Percentiles rank a stretch among this genome's conserved stretches.
These are phyloP conservation scores for Macroglossus sobrinus DNA, from an alignment of 2,113 vertebrate species.

Conservation along the genomic window DNA sequence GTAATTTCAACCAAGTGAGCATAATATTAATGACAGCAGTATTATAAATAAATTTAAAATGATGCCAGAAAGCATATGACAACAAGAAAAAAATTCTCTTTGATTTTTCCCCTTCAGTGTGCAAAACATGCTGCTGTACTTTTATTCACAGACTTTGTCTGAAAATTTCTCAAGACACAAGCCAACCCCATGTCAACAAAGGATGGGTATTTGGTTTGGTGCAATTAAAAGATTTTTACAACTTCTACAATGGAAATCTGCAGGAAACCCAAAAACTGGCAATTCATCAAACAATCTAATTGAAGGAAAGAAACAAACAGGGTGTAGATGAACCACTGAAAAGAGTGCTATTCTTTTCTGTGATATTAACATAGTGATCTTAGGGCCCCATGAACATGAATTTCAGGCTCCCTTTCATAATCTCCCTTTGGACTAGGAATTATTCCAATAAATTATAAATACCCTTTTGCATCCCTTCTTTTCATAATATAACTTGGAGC, in stretches of 20 bases:
- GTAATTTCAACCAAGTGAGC: constrained; percentile 65
- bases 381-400: background rate
- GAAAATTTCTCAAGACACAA: constrained; percentile 54
- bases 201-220: constrained; percentile 30
- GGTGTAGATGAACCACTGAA: background rate
- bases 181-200: constrained; percentile 49
- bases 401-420: constrained; percentile 39
- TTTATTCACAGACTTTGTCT: constrained; percentile 48
- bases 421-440: constrained; percentile 21
- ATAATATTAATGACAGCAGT: constrained; percentile 65
- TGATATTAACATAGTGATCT: background rate
- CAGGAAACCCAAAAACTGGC: constrained; percentile 49
- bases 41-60: constrained; percentile 69
- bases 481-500: constrained; percentile 26
- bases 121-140: constrained; percentile 32
- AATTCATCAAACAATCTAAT: constrained; percentile 11
- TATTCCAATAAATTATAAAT: constrained; percentile 3
- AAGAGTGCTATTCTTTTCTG: constrained; percentile 26
- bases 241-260: constrained; percentile 46
- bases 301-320: constrained; percentile 41
- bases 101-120: background rate
- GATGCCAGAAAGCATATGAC: constrained; percentile 55
- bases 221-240: constrained; percentile 54
- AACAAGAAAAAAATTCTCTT: constrained; percentile 33
- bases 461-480: background rate